Conservation (phyloP, 2,113 vertebrate species). For the Aythya baeri region DNA sequence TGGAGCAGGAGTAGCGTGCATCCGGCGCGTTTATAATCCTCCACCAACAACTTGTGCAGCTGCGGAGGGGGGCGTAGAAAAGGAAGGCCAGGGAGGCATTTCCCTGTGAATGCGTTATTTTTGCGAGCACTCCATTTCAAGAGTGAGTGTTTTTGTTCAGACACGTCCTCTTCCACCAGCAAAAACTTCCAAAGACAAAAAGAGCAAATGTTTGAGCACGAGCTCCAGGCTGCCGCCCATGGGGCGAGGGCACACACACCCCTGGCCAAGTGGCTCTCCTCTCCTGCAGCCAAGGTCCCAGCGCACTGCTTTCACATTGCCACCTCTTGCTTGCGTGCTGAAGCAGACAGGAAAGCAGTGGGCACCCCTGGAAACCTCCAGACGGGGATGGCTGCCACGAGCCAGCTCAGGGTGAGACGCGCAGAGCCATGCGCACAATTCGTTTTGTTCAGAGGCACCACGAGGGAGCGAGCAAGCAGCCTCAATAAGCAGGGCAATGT, state of each 20-base stretch:
- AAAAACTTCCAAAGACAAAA: neutral
- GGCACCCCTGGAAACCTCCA: neutral
- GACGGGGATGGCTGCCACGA: neutral
- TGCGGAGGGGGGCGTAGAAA: neutral
- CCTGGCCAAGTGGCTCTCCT: accelerated
- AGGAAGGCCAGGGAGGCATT: neutral
- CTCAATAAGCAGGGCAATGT: neutral
- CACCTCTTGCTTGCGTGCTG: neutral
- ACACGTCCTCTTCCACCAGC: neutral
- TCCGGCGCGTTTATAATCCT: neutral
- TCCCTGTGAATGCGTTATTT: neutral
- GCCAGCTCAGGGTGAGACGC: neutral
- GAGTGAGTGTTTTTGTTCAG: neutral
- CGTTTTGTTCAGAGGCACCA: neutral
- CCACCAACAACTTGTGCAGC: neutral
- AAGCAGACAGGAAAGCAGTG: neutral
- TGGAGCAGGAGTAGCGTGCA: neutral
- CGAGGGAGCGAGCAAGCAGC: neutral
- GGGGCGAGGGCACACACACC: accelerated
- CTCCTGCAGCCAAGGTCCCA: neutral
- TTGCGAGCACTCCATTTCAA: neutral
- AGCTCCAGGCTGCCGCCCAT: neutral
- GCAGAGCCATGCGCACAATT: neutral
- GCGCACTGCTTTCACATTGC: neutral
- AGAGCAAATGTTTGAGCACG: neutral